phyloP scores from a whole-genome alignment of 2,888 invertebrate species.

The Cepaea hortensis region DNA sequence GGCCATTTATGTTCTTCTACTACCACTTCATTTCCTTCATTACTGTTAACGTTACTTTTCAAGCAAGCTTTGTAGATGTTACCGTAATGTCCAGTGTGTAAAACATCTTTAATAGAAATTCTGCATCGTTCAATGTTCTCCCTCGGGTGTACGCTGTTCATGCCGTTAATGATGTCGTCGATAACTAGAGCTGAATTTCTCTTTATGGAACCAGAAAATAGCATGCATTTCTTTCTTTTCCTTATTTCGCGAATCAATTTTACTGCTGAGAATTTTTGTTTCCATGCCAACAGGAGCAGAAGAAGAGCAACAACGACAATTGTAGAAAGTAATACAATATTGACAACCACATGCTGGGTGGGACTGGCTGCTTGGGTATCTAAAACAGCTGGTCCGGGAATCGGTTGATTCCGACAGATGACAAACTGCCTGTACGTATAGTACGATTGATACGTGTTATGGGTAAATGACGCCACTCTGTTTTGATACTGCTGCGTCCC shows the following conservation, averaged over 20 bases:
- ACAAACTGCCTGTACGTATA: conserved; percentile 8
- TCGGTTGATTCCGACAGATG: background rate
- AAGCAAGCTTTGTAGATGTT: background rate
- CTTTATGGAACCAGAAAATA: background rate
- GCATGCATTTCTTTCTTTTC: too few relatives aligned
- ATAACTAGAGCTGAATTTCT: too few relatives aligned
- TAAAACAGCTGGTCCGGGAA: background rate
- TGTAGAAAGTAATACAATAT: background rate
- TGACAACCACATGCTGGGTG: background rate
- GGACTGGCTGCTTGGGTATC: background rate
- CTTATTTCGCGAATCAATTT: background rate
- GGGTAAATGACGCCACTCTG: background rate
- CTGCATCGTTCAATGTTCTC: background rate
- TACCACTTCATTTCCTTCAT: background rate
- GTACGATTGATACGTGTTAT: background rate
- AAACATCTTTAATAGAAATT: background rate
- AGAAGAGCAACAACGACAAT: background rate
- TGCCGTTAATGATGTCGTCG: background rate
- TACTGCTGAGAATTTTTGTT: background rate
- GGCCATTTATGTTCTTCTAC: background rate
- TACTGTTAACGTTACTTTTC: background rate
- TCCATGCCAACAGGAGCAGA: background rate
- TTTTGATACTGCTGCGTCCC: background rate
- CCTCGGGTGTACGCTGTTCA: background rate
- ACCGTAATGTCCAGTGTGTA: background rate